A percentile compares a stretch with the other conserved stretches of the same genome.
These are phyloP conservation scores for Chaunax sp. DNA, from an alignment of 2,797 vertebrate species.

Conservation along the genomic window DNA sequence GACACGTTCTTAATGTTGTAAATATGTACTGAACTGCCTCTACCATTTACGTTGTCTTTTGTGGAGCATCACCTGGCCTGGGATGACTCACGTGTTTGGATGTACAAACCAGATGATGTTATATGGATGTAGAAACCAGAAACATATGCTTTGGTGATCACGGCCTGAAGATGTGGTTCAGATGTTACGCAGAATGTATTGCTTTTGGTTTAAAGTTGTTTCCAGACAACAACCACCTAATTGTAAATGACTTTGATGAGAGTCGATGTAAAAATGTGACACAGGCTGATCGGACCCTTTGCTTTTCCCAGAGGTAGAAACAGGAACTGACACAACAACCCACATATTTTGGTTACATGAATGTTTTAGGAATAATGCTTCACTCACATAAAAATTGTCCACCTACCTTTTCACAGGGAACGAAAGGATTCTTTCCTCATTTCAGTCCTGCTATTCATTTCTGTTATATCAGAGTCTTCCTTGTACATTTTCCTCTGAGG, in stretches of 20 bases:
- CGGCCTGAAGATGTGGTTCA: conserved; percentile 68
- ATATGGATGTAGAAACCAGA: conserved; percentile 77
- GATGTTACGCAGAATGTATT: conserved; percentile 76
- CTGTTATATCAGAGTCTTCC: conserved; percentile 72
- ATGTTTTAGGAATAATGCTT: conserved; percentile 30
- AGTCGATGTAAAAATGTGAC: conserved; percentile 53
- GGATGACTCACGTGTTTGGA: conserved; percentile 70
- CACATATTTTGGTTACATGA: conserved; percentile 39
- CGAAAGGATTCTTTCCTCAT: conserved; percentile 39
- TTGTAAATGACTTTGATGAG: conserved; percentile 60
- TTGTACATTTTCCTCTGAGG: conserved; percentile 80
- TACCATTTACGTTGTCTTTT: conserved; percentile 65
- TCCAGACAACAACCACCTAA: conserved; percentile 60
- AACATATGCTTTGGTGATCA: conserved; percentile 77
- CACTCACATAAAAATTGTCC: conserved; percentile 38
- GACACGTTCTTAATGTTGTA: conserved; percentile 71
- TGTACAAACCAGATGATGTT: conserved; percentile 75
- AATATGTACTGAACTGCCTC: conserved; percentile 75
- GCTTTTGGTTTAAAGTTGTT: conserved; percentile 60
- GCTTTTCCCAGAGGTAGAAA: conserved; percentile 48
- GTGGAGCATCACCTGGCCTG: conserved; percentile 56
- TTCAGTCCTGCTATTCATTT: conserved; percentile 52
- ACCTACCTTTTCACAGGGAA: conserved; percentile 35
- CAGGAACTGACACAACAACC: conserved; percentile 49
- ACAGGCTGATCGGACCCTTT: conserved; percentile 46